These are phyloP conservation scores for Panulirus ornatus DNA, from an alignment of 1,140 invertebrate species.

Conservation along the genomic window DNA sequence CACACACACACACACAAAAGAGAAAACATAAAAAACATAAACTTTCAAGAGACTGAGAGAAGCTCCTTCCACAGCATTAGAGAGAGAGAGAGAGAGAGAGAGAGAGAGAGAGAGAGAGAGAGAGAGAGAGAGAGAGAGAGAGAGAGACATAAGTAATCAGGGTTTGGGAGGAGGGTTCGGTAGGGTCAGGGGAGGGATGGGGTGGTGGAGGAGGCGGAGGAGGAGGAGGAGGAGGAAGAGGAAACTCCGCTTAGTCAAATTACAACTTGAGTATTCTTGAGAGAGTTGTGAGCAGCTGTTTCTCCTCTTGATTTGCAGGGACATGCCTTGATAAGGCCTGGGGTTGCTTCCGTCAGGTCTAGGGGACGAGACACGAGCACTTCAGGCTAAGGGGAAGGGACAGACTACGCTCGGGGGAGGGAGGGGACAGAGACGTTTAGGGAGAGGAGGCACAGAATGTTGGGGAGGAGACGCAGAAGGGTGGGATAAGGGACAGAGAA, in stretches of 20 bases:
- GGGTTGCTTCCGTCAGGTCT: constrained; percentile 29
- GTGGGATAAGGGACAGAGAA: neutral
- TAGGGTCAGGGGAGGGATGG: neutral
- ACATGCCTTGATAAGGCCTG: constrained; percentile 36
- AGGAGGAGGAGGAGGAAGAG: too few species aligned
- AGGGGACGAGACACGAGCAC: too few species aligned
- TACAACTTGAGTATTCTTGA: constrained; percentile 18
- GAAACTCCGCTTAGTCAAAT: constrained; percentile 33
- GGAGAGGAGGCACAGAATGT: neutral
- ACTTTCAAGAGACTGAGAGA: too few species aligned
- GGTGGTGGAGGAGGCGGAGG: neutral
- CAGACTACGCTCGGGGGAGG: too few species aligned
- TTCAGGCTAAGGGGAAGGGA: too few species aligned
- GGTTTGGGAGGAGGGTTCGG: neutral
- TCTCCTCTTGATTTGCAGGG: constrained; percentile 49
- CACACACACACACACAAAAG: too few species aligned
- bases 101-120: neutral
- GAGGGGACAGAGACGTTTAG: constrained; percentile 9
- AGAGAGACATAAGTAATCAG: neutral
- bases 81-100: neutral
- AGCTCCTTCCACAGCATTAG: neutral
- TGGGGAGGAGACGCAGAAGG: too few species aligned
- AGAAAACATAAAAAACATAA: too few species aligned
- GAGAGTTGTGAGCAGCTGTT: neutral
- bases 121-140: neutral